phyloP scores from a whole-genome alignment of 1,140 invertebrate species.

The Ptiloglossa arizonensis region DNA sequence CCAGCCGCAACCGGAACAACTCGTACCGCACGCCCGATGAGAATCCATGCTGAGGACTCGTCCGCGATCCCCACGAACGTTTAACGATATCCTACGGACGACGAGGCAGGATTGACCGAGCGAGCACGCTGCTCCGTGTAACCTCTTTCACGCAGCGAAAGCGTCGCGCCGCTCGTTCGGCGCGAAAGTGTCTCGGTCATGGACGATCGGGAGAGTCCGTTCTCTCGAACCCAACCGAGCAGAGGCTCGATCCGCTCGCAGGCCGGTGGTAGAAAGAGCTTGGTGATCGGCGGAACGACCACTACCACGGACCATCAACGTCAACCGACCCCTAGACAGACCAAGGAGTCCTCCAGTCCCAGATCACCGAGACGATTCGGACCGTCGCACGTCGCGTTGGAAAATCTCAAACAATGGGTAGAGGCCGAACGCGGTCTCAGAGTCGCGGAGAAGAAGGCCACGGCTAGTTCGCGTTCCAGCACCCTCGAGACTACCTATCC shows the following conservation, averaged over 20 bases:
- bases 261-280: conserved; percentile 12
- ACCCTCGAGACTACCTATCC: not conserved
- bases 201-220: conserved; percentile 58
- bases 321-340: conserved; percentile 17
- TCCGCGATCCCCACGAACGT: not conserved
- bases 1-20: not conserved
- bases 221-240: conserved; percentile 45
- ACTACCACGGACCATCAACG: conserved; percentile 16
- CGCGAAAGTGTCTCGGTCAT: conserved; percentile 30
- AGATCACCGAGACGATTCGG: conserved; percentile 35
- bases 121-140: not conserved
- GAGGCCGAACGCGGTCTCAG: conserved; percentile 66
- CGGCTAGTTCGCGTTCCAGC: not conserved
- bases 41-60: conserved; percentile 47
- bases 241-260: conserved; percentile 48
- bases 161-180: no score
- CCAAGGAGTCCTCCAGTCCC: conserved; percentile 38
- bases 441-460: conserved; percentile 65
- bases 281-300: not conserved
- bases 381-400: conserved; percentile 32
- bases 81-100: not conserved
- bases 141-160: not conserved
- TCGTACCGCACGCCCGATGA: conserved; percentile 1
- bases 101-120: not conserved
- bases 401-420: conserved; percentile 74